Conservation (phyloP, 2,113 vertebrate genomes). For the Dicaeum eximium region DNA sequence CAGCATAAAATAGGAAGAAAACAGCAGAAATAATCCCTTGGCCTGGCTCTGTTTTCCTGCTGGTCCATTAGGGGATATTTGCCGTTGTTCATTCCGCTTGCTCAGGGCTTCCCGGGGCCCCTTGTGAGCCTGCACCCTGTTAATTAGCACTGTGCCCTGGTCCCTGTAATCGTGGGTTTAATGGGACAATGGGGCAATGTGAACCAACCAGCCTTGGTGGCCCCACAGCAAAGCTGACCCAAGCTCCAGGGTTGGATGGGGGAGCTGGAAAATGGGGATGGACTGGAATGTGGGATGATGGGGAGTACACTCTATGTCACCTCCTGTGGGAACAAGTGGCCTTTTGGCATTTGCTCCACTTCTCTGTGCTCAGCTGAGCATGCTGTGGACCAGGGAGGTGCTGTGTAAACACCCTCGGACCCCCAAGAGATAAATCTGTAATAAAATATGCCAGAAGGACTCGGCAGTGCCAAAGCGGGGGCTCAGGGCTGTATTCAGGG, state of each 20-base stretch:
- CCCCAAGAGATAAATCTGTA: background rate
- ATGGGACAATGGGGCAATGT: constrained; percentile 10
- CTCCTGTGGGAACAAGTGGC: fast-evolving
- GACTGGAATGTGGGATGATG: background rate
- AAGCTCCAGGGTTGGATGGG: background rate
- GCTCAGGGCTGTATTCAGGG: fast-evolving
- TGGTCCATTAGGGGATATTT: background rate
- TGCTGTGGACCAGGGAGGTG: fast-evolving
- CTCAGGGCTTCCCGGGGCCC: constrained; percentile 41
- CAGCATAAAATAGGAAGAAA: constrained; percentile 15
- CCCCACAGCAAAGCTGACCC: background rate
- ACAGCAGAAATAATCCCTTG: background rate
- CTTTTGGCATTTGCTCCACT: background rate
- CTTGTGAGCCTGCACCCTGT: background rate
- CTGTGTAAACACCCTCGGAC: fast-evolving
- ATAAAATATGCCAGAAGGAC: background rate
- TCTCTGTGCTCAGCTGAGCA: fast-evolving
- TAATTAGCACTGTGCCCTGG: constrained; percentile 3
- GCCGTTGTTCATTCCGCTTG: constrained; percentile 48
- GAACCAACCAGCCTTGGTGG: background rate
- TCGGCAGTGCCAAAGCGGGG: too few species aligned
- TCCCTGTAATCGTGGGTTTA: background rate
- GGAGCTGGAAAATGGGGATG: background rate
- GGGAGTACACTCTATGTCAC: background rate
- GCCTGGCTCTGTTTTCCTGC: background rate